These are phyloP conservation scores for Lepidochrysops patricia DNA, from an alignment of 2,888 invertebrate species.

Conservation along the genomic window DNA sequence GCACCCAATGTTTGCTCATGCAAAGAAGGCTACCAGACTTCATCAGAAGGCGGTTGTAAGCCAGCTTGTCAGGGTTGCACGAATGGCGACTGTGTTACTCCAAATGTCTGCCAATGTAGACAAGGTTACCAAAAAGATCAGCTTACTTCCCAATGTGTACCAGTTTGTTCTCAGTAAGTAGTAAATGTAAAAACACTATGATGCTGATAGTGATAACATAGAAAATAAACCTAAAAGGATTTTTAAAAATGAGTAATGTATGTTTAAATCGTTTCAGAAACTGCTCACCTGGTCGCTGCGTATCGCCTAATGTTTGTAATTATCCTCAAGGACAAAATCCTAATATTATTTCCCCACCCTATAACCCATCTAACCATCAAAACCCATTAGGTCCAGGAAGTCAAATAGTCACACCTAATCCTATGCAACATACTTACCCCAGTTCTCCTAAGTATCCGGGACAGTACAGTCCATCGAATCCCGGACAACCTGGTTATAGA, in stretches of 20 bases:
- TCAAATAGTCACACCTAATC: slow-evolving; percentile 19
- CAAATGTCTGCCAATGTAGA: slow-evolving; percentile 67
- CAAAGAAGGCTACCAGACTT: slow-evolving; percentile 58
- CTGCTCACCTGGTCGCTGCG: slow-evolving; percentile 58
- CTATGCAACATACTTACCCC: neutral
- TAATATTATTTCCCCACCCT: slow-evolving; percentile 16
- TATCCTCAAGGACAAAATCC: slow-evolving; percentile 33
- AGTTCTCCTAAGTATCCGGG: slow-evolving; percentile 3
- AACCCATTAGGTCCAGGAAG: slow-evolving; percentile 24
- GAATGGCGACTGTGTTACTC: slow-evolving; percentile 65
- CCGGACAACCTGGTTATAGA: slow-evolving; percentile 7
- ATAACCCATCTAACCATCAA: slow-evolving; percentile 21
- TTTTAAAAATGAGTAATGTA: neutral
- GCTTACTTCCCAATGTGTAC: slow-evolving; percentile 36
- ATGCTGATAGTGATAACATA: too few relatives aligned
- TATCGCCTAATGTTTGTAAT: slow-evolving; percentile 49
- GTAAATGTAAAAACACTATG: too few relatives aligned
- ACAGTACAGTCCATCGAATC: slow-evolving; percentile 7
- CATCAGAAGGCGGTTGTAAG: slow-evolving; percentile 54
- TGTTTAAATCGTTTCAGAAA: slow-evolving; percentile 45
- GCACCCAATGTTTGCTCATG: slow-evolving; percentile 75
- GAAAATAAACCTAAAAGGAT: neutral
- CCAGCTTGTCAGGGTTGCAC: slow-evolving; percentile 49
- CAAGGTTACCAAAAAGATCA: slow-evolving; percentile 30
- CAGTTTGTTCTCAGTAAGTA: slow-evolving; percentile 47